Base-by-base conservation (phyloP, 2,888 invertebrate genomes). In the Selenia dentaria region DNA sequence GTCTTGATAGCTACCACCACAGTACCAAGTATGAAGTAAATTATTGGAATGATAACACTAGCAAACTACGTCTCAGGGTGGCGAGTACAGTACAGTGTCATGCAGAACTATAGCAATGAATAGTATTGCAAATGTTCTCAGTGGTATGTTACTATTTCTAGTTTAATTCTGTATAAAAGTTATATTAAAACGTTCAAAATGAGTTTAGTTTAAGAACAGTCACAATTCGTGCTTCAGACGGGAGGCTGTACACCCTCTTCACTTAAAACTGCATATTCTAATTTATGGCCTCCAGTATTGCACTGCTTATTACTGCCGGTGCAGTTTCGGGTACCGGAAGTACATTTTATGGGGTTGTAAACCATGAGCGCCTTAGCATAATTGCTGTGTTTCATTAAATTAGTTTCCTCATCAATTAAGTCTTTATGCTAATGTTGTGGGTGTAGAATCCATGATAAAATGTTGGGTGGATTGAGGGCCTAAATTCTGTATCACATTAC, bases 221-320 rank as follows among this genome's bases (percentile, higher is more conserved):
- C 37, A 29, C 39, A 38, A 37, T 57, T 41, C 29, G 57, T 54
- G 62, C 57, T 58, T 62, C 64, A 64, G 61, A 42, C 52, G 60
- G 57, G 47, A 68, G 62, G 63, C 71, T 62, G 65, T 56, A 64
- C 57, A 61, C 74, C 74, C 79, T 74, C 74, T 69, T 71, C 73
- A 73, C 79, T 82, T 79, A 77, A 80, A 83, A 85, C 83, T 86
- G 79, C 79, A 86, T 83, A 88, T 86, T 86, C 80, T 86, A 86
- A 87, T 89, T 88, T 88, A 89, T 82, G 64, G 64, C 56, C 54
- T 62, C 63, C 70, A 81, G 85, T 83, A 85, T 86, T 86, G 86
- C 88, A 83, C 75, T 83, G 83, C 81, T 87, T 87, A 87, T 85
- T 86, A 86, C 86, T 82, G 79, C 78, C 79, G 74, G 69, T 87